Evolutionary conservation across 2,888 invertebrate species (phyloP).

Genomic region (Sinodicranocentrus sp.): DNA sequence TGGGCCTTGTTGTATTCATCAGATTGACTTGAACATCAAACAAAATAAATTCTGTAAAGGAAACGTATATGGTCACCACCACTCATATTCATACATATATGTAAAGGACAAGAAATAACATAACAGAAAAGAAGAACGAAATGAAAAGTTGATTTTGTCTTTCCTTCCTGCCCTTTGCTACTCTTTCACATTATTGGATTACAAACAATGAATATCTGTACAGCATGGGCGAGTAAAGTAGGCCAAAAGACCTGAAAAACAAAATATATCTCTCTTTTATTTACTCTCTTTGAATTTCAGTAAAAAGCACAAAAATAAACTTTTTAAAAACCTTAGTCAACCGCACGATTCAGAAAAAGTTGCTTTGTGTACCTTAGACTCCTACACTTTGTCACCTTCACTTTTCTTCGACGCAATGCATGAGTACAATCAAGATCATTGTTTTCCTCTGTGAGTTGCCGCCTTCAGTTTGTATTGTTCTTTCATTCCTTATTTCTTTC

Average conservation of each 20-base stretch:
- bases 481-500: too few species aligned
- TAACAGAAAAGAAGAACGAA: background rate
- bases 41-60: background rate
- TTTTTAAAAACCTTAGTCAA: conserved; percentile 50
- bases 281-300: conserved; percentile 14
- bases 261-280: conserved; percentile 36
- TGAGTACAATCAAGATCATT: too few species aligned
- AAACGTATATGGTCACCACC: background rate
- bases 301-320: conserved; percentile 15
- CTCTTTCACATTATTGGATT: conserved; percentile 46
- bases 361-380: too few species aligned
- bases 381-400: conserved; percentile 22
- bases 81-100: background rate
- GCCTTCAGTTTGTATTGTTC: too few species aligned
- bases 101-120: background rate
- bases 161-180: conserved; percentile 3
- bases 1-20: too few species aligned
- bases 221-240: background rate
- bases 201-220: conserved; percentile 11
- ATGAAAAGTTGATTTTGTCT: conserved; percentile 44
- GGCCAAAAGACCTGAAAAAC: background rate
- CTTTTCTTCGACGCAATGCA: background rate
- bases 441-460: too few species aligned
- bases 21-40: background rate
- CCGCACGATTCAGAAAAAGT: conserved; percentile 39